phyloP scores from a whole-genome alignment of 2,888 invertebrate genomes.

The Spisula subtruncata region DNA sequence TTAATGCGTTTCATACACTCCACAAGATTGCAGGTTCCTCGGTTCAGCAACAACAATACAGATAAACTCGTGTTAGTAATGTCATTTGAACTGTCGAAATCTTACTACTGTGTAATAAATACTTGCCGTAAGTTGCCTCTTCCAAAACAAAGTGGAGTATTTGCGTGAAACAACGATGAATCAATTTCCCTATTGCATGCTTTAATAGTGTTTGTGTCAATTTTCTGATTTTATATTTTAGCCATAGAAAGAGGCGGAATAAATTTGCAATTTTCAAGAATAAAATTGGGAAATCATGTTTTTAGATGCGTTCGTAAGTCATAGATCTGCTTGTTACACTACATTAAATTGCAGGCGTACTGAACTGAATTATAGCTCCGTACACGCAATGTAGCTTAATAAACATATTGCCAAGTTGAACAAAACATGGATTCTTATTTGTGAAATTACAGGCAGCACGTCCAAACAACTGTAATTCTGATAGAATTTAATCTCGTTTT shows the following conservation, averaged over 20 bases:
- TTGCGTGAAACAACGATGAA: background rate
- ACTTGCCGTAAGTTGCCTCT: background rate
- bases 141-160: background rate
- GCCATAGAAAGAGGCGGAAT: constrained; percentile 9
- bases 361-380: constrained; percentile 7
- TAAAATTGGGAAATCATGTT: constrained; percentile 24
- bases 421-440: background rate
- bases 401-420: constrained; percentile 17
- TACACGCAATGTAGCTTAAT: constrained; percentile 12
- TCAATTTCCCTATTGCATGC: constrained; percentile 35
- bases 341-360: constrained; percentile 30
- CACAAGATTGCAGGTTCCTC: background rate
- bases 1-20: too few relatives aligned
- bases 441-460: background rate
- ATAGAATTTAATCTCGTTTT: background rate
- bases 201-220: constrained; percentile 7
- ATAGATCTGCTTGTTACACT: constrained; percentile 20
- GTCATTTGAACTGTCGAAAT: constrained; percentile 16
- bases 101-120: too few relatives aligned
- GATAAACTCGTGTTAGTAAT: background rate
- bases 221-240: constrained; percentile 6
- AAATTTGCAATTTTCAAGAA: constrained; percentile 28
- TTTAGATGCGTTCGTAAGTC: constrained; percentile 22
- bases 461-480: background rate
- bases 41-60: background rate